Conservation (phyloP, 1,140 invertebrate species). For the Diachasmimorpha longicaudata region DNA sequence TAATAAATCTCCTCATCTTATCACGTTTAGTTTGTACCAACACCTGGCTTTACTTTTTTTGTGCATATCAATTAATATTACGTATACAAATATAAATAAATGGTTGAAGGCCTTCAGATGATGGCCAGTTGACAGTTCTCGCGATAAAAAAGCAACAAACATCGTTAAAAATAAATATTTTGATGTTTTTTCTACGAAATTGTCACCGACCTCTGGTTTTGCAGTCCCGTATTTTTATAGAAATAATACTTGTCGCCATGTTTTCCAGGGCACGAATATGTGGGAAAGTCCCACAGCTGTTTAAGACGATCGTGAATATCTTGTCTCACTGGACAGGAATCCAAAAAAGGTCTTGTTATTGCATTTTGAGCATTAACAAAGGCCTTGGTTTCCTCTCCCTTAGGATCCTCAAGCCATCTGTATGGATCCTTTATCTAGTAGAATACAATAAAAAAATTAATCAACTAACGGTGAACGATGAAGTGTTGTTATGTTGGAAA, state of each 20-base stretch:
- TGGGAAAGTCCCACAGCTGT: conserved; percentile 95
- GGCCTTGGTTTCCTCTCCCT: conserved; percentile 87
- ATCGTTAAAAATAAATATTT: no score
- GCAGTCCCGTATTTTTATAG: conserved; percentile 92
- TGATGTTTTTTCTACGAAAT: no score
- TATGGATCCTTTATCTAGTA: conserved; percentile 89
- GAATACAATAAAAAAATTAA: conserved; percentile 27
- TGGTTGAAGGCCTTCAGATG: no score
- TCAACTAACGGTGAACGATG: conserved; percentile 9
- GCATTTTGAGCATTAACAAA: conserved; percentile 94
- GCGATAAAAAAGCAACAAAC: no score
- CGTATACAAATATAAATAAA: no score
- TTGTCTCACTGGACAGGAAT: conserved; percentile 75
- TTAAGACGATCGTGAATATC: conserved; percentile 81
- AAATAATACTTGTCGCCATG: conserved; percentile 91
- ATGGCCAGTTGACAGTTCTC: no score
- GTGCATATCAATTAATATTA: no score
- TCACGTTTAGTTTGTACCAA: no score
- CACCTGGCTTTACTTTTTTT: no score
- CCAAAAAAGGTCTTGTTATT: conserved; percentile 85
- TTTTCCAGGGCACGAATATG: conserved; percentile 86
- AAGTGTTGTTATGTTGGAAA: conserved; percentile 12
- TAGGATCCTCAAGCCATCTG: conserved; percentile 96
- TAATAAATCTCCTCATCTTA: no score
- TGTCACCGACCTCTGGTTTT: conserved; percentile 86